A percentile compares a stretch with the other conserved stretches of the same genome.
phyloP scores from a whole-genome alignment of 2,888 invertebrate genomes.

The Drosophila lutescens region DNA sequence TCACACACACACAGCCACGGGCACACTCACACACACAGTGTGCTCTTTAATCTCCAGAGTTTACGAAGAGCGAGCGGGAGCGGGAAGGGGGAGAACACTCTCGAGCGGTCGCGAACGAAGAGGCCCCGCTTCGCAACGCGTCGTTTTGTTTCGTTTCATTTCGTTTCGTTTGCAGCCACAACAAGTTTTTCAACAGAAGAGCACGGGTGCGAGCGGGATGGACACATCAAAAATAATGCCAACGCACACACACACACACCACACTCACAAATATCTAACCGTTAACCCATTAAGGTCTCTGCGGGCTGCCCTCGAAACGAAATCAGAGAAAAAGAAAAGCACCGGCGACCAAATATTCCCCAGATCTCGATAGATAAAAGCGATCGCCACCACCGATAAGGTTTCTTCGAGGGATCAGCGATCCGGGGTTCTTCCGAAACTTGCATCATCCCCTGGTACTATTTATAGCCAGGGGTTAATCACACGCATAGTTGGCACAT shows the following conservation, averaged over 20 bases:
- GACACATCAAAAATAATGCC: conserved; percentile 32
- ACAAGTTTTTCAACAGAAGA: conserved; percentile 74
- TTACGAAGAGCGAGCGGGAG: conserved; percentile 25
- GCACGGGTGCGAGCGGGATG: conserved; percentile 23
- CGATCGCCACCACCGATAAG: conserved; percentile 16
- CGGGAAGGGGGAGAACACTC: conserved; percentile 50
- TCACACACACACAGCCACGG: conserved; percentile 28
- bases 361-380: conserved; percentile 24
- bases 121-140: conserved; percentile 68
- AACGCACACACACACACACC: conserved; percentile 10
- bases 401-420: neutral
- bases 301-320: conserved; percentile 11
- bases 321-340: conserved; percentile 8
- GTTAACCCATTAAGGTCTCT: conserved; percentile 46
- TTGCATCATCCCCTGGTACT: neutral
- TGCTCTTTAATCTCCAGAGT: conserved; percentile 24
- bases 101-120: conserved; percentile 32
- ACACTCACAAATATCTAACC: conserved; percentile 43
- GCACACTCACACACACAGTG: neutral
- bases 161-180: conserved; percentile 60
- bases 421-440: neutral
- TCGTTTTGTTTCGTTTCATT: conserved; percentile 44
- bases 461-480: neutral
- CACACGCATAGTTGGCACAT: neutral
- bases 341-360: conserved; percentile 11